These are phyloP conservation scores for Xylocampa areola DNA, from an alignment of 2,888 invertebrate genomes.

Conservation along the genomic window DNA sequence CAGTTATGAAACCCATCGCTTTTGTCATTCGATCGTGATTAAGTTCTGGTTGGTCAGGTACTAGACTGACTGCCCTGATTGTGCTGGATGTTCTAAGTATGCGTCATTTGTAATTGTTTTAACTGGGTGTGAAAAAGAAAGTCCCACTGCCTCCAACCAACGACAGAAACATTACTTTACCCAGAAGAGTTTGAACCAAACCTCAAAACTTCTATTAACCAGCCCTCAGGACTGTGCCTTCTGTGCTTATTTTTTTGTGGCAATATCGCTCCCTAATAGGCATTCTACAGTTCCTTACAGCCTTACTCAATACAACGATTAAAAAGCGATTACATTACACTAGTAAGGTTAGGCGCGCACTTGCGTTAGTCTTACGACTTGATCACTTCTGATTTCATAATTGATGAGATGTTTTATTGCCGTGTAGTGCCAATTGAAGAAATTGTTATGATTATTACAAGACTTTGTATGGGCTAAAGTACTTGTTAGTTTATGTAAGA, in stretches of 20 bases:
- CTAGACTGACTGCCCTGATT: too few species aligned
- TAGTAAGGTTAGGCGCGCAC: conserved; percentile 39
- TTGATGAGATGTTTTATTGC: conserved; percentile 41
- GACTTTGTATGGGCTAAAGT: too few species aligned
- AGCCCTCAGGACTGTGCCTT: conserved; percentile 20
- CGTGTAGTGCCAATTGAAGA: neutral
- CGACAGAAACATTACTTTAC: too few species aligned
- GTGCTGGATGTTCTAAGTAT: too few species aligned
- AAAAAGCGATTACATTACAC: conserved; percentile 55
- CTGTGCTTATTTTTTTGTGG: conserved; percentile 13
- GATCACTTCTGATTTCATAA: conserved; percentile 49
- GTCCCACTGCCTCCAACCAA: too few species aligned
- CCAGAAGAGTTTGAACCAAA: too few species aligned
- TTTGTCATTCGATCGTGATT: too few species aligned
- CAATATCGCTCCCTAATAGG: conserved; percentile 45
- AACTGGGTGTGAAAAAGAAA: too few species aligned
- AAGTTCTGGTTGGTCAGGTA: too few species aligned
- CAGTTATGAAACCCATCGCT: too few species aligned
- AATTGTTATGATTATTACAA: neutral
- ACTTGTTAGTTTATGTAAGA: neutral
- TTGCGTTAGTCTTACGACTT: conserved; percentile 25
- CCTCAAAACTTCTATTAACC: neutral
- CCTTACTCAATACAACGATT: conserved; percentile 49
- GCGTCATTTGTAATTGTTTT: too few species aligned
- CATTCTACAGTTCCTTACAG: conserved; percentile 26